Conservation (phyloP, 2,113 vertebrate species). For the Nothoprocta pentlandii region DNA sequence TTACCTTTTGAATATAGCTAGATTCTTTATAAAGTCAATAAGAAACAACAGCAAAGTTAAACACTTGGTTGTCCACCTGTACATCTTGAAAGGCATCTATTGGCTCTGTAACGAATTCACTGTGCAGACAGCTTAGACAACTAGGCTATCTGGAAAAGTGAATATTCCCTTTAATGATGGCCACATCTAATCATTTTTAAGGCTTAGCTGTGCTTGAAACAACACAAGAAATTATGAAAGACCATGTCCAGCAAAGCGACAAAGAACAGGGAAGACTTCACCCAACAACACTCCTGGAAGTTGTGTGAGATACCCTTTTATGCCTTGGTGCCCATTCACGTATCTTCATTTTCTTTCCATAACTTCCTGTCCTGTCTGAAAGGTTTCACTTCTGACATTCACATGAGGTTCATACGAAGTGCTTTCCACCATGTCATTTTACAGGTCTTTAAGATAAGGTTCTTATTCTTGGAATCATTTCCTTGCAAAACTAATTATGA, state of each 20-base stretch:
- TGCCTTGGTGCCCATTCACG: not conserved
- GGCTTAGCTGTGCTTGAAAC: not conserved
- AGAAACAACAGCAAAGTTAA: not conserved
- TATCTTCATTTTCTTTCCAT: not conserved
- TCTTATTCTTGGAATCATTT: not conserved
- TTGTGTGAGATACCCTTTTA: not conserved
- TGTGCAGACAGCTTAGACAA: not conserved
- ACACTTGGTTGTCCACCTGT: not conserved
- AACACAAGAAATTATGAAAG: not conserved
- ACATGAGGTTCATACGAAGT: not conserved
- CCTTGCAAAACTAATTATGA: not conserved
- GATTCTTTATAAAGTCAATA: not conserved
- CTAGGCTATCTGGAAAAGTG: not conserved
- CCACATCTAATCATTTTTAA: not conserved
- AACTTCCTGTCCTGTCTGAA: not conserved
- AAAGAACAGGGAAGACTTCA: not conserved
- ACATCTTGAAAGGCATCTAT: not conserved
- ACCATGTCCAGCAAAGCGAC: not conserved
- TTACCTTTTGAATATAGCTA: not conserved
- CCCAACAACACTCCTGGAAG: not conserved
- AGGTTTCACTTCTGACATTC: not conserved
- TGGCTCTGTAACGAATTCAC: not conserved
- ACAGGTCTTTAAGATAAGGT: not conserved
- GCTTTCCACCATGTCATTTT: not conserved
- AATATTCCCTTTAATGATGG: not conserved